Evolutionary conservation across 2,797 vertebrate species (phyloP), one percentile per base, ranked within the genome.

Genomic region (Okamejei kenojei): DNA sequence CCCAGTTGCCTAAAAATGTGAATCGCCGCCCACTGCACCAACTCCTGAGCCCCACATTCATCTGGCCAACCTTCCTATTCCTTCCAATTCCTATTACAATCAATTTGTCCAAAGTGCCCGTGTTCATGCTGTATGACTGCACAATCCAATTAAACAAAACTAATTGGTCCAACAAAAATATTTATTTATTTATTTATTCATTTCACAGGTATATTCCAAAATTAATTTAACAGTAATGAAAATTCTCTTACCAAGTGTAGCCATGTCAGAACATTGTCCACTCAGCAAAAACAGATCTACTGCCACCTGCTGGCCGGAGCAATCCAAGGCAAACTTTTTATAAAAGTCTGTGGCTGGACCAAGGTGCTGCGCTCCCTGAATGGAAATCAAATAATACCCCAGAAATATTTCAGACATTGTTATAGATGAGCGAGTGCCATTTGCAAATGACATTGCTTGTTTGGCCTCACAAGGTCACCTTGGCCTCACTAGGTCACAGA

Each of bases 311-410:
- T 99, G 98, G 32, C 98, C 98, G 0, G 99, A 99, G 95, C 99
- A 99, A 95, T 99, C 99, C 96, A 99, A 96, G n/a, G 99, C 98
- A 8, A 99, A 96, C 94, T 99, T 99, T 96, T 99, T 99, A 94
- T 99, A 99, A 95, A 99, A 99, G 95, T 99, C 99, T 2, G 98
- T 99, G 92, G 98, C 99, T 26, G 99, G 99, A 93, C 98, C 98
- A 93, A 99, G 97, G 95, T 99, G 98, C 93, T 98, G 98, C 32
- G 99, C 97, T 19, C 97, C 98, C 99, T 99, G 65, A 93, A 93
- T 76, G 76, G 93, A 95, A 95, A 2, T 94, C 80, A 93, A 77
- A 86, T 45, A 90, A 71, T 7, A n/a, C 58, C 15, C 68, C 84
- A 88, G 78, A 79, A 2, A 82, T 58, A 58, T 58, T 58, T 82